Evolutionary conservation across 2,113 vertebrate genomes (phyloP), one percentile per base, ranked within the genome.

Genomic region (Melanerpes formicivorus): DNA sequence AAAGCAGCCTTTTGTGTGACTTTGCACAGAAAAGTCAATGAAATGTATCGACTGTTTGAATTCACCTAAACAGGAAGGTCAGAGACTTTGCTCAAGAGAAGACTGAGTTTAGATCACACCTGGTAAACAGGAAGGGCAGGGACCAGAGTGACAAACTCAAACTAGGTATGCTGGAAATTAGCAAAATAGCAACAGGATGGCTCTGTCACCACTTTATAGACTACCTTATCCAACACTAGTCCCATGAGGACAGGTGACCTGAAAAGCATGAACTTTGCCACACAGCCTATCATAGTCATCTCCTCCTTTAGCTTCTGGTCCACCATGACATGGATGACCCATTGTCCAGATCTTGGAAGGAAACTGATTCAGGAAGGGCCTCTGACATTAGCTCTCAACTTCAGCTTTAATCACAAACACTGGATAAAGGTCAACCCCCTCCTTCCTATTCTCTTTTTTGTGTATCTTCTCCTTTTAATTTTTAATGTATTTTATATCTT

Each of bases 41-140:
- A 67, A 71, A 85, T n/a, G 7, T 75, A 78, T 50, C 72, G 66
- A 62, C 34, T 21, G 15, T 62, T 40, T 90, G 56, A 76, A 37
- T 55, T 87, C 66, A 72, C 44, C 84, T 80, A 59, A 70, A 75
- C 40, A 84, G 84, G 59, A 91, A 94, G 86, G 86, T 75, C 62
- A 65, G 59, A 58, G 42, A 64, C 59, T 84, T 55, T 81, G 66
- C 59, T 72, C 26, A 0, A 44, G 42, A 55, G 77, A 58, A 56
- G 54, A 65, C 63, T 50, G 62, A 84, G 62, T 69, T 93, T 67
- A 80, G 88, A 78, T 32, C 44, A 29, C 48, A 90, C 92, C 88
- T 86, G 62, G 70, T 90, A 94, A 96, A 96, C 92, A 95, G 95
- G 95, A 95, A 96, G 88, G 95, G 85, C 69, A 93, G 85, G 58